Base-by-base conservation (phyloP, 92 coral and sea anemone species). In the Phymanthus crucifer region DNA sequence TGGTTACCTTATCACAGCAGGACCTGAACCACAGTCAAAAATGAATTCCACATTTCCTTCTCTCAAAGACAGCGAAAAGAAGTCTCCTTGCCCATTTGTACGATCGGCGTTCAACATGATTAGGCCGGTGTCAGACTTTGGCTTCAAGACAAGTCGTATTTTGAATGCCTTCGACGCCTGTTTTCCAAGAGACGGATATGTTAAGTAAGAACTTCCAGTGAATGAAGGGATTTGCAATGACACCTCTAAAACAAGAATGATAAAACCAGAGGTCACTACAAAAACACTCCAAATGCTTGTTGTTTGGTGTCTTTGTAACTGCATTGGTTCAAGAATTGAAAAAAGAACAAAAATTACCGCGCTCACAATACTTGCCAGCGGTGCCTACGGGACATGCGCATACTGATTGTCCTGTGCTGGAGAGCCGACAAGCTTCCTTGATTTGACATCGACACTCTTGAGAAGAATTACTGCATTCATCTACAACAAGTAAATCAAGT, bases 21-120 rank as follows among this genome's bases (percentile, higher is more conserved):
- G 40, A 1, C 91, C 91, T 33, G 91, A 87, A 7, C 91, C 87
- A 74, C 91, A 87, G 81, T 87, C 81, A 66, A 87, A 87, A 21
- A 84, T 38, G 40, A 87, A 80, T 70, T 87, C 91, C 5, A 78
- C 80, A 14, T 18, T 82, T 77, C 91, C 91, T 24, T 87, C 83
- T 66, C 81, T 76, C 16, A 87, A 40, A 23, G 81, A 61, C 52
- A 87, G 72, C 3, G 91, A 83, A 70, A 87, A 77, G 54, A 87
- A 87, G 75, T 87, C 91, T 40, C 87, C 87, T 72, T 78, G 80
- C 38, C 76, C 83, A 32, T 69, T 65, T 3, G 56, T 58, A 26
- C 68, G 54, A 67, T 75, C 72, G 38, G 87, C 52, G 64, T 87
- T 87, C 29, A 82, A 87, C n/a, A 87, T 65, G 34, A 87, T 32